Conservation (phyloP, 2,113 vertebrate species). For the Hirundichthys speculiger region DNA sequence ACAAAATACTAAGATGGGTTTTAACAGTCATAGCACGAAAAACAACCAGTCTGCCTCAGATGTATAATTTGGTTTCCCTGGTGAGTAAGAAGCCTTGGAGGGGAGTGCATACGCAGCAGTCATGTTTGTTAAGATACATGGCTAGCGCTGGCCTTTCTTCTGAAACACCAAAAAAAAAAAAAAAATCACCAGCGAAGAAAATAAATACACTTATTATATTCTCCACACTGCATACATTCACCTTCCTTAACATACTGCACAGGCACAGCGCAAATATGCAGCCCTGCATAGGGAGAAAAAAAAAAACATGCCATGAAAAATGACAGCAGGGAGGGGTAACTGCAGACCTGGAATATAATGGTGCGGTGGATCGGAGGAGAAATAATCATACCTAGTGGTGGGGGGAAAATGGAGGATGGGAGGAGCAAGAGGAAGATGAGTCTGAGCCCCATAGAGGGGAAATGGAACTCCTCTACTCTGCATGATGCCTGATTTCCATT, state of each 20-base stretch:
- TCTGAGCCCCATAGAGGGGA: conserved; percentile 73
- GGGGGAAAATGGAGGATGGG: conserved; percentile 52
- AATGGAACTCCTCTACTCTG: conserved; percentile 73
- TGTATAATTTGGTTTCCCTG: conserved; percentile 78
- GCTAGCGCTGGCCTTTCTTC: conserved; percentile 61
- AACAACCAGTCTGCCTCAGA: conserved; percentile 70
- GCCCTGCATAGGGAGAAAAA: conserved; percentile 62
- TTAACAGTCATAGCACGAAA: conserved; percentile 69
- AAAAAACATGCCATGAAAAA: conserved; percentile 79
- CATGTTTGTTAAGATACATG: conserved; percentile 78
- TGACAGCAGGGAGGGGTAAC: conserved; percentile 74
- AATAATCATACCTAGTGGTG: conserved; percentile 79
- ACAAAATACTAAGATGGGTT: conserved; percentile 57
- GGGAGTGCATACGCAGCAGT: conserved; percentile 76
- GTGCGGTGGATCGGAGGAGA: conserved; percentile 73
- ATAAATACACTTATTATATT: conserved; percentile 81
- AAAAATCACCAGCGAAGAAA: conserved; percentile 78
- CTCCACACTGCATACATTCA: conserved; percentile 76
- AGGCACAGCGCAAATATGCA: conserved; percentile 70
- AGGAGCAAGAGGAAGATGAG: conserved; percentile 71
- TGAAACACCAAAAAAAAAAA: conserved; percentile 52
- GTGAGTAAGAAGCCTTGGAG: conserved; percentile 75
- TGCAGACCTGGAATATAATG: conserved; percentile 76
- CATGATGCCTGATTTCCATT: conserved; percentile 60
- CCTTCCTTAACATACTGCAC: conserved; percentile 78